Conservation (phyloP, 1,140 invertebrate species). For the Drosophila burlai region DNA sequence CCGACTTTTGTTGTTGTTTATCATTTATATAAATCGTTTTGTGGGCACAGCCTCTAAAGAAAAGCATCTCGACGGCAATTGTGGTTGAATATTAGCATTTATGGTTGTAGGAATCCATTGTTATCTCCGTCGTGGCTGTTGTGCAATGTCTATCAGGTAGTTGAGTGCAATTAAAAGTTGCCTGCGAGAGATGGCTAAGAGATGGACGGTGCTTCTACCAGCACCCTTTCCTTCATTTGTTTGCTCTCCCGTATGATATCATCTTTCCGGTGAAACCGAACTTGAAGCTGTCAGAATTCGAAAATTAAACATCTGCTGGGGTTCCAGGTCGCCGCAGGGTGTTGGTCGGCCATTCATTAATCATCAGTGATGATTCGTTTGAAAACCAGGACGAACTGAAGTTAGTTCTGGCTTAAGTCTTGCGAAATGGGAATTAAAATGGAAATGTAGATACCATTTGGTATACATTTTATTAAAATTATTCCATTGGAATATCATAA, state of each 20-base stretch:
- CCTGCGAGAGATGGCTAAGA: background rate
- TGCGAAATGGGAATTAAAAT: background rate
- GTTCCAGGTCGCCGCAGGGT: slow-evolving; percentile 19
- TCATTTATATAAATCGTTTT: slow-evolving; percentile 57
- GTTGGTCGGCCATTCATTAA: slow-evolving; percentile 50
- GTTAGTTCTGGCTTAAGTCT: background rate
- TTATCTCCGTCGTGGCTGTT: background rate
- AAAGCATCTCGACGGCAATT: slow-evolving; percentile 44
- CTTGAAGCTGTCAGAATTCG: slow-evolving; percentile 40
- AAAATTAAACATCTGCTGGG: slow-evolving; percentile 34
- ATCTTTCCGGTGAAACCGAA: slow-evolving; percentile 41
- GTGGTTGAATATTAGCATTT: slow-evolving; percentile 39
- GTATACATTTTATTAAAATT: background rate
- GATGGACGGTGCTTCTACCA: slow-evolving; percentile 1
- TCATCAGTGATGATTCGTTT: slow-evolving; percentile 30
- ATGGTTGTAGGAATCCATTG: slow-evolving; percentile 16
- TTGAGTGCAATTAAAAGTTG: slow-evolving; percentile 31
- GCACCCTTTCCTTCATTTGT: slow-evolving; percentile 11
- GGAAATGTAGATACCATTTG: background rate
- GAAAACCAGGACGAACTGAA: background rate
- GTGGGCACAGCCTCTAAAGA: slow-evolving; percentile 21
- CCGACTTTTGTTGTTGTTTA: slow-evolving; percentile 17
- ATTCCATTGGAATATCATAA: background rate
- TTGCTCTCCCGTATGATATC: slow-evolving; percentile 35
- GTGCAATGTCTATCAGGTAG: slow-evolving; percentile 26